phyloP scores from a whole-genome alignment of 2,797 vertebrate species.

The Aeoliscus strigatus region DNA sequence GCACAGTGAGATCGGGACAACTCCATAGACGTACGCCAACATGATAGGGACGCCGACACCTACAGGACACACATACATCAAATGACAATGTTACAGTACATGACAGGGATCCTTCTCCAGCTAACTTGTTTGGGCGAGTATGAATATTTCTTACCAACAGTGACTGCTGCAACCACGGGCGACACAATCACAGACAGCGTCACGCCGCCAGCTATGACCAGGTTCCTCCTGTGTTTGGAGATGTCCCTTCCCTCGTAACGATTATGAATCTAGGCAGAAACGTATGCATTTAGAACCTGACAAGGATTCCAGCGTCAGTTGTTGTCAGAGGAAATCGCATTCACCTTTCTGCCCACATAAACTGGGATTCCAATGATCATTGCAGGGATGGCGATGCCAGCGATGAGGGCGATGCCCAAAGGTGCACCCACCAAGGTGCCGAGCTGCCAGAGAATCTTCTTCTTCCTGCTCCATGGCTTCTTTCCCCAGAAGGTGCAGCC shows the following conservation, averaged over 20 bases:
- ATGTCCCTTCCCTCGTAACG: slow-evolving; percentile 97
- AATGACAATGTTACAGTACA: too few relatives aligned
- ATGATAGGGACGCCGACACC: slow-evolving; percentile 98
- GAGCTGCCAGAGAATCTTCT: slow-evolving; percentile 98
- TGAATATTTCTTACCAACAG: slow-evolving; percentile 83
- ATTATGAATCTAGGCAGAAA: slow-evolving; percentile 85
- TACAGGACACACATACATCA: slow-evolving; percentile 36
- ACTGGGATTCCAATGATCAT: slow-evolving; percentile 99
- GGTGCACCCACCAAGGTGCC: slow-evolving; percentile 96
- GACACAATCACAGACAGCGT: slow-evolving; percentile 95
- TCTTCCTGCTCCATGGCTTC: slow-evolving; percentile 99
- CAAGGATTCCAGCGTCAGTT: too few relatives aligned
- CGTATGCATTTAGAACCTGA: neutral
- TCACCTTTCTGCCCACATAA: slow-evolving; percentile 96
- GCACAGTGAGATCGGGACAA: slow-evolving; percentile 96
- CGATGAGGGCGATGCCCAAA: slow-evolving; percentile 96
- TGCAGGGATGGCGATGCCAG: slow-evolving; percentile 95
- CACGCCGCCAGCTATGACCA: slow-evolving; percentile 95
- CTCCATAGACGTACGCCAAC: slow-evolving; percentile 97
- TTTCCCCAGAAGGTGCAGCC: slow-evolving; percentile 99
- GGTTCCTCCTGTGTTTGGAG: slow-evolving; percentile 95
- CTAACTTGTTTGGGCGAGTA: neutral
- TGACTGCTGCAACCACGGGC: slow-evolving; percentile 95
- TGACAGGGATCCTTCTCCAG: too few relatives aligned
- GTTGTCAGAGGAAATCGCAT: slow-evolving; percentile 8